These are phyloP conservation scores for Polypterus senegalus DNA, from an alignment of 2,113 vertebrate genomes.

Conservation along the genomic window DNA sequence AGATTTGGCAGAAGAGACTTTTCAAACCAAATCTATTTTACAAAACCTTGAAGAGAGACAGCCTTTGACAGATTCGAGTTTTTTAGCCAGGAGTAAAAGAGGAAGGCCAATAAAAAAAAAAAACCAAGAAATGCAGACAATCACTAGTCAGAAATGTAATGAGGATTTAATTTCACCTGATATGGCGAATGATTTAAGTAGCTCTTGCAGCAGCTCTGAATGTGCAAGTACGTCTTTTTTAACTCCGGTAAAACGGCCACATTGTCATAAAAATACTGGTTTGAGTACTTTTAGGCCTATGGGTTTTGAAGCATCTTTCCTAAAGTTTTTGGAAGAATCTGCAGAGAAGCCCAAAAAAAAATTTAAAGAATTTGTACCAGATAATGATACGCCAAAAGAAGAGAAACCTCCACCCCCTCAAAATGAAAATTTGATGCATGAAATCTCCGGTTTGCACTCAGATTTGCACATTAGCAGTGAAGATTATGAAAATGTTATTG, in stretches of 20 bases:
- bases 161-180: conserved; percentile 29
- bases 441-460: conserved; percentile 15
- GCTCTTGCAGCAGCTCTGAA: conserved; percentile 46
- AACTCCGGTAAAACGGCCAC: conserved; percentile 41
- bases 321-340: conserved; percentile 85
- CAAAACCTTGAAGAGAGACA: not conserved
- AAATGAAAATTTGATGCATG: conserved; percentile 22
- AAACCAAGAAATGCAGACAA: conserved; percentile 24
- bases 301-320: conserved; percentile 91
- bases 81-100: conserved; percentile 60
- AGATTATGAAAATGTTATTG: conserved; percentile 58
- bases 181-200: conserved; percentile 30
- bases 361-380: conserved; percentile 36
- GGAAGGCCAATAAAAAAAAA: conserved; percentile 53
- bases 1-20: conserved; percentile 37
- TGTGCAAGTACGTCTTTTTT: conserved; percentile 47
- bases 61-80: conserved; percentile 20
- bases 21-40: conserved; percentile 23
- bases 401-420: conserved; percentile 29
- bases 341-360: conserved; percentile 59
- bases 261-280: conserved; percentile 48
- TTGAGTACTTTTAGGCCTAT: conserved; percentile 86
- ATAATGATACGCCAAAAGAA: conserved; percentile 40
- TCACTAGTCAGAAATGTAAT: conserved; percentile 29
- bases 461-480: conserved; percentile 19